A percentile compares a stretch with the other conserved stretches of the same genome.
Conservation (phyloP, 2,888 invertebrate genomes). For the Tenthredo scrophulariae region DNA sequence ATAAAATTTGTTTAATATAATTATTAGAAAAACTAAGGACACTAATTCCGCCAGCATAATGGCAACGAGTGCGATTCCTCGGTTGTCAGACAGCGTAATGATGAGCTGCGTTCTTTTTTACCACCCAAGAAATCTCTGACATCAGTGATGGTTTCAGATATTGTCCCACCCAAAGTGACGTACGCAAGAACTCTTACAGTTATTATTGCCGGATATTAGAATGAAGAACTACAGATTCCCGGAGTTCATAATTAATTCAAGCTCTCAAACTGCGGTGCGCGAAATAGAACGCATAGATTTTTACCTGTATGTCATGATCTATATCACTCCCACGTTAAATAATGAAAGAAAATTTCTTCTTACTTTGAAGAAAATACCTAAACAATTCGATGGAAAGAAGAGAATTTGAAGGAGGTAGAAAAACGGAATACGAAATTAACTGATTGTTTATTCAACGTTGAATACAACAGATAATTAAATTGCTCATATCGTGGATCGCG, state of each 20-base stretch:
- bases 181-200: too few relatives aligned
- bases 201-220: too few relatives aligned
- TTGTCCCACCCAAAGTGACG: neutral
- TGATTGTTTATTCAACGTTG: neutral
- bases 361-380: neutral
- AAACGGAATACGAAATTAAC: neutral
- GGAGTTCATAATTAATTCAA: too few relatives aligned
- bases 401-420: neutral
- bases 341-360: neutral
- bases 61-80: neutral
- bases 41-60: neutral
- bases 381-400: neutral
- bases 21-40: slow-evolving; percentile 32
- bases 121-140: neutral
- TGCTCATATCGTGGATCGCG: neutral
- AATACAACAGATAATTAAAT: neutral
- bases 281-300: too few relatives aligned
- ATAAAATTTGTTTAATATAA: slow-evolving; percentile 61
- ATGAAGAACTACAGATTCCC: too few relatives aligned
- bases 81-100: neutral
- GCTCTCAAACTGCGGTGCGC: too few relatives aligned
- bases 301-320: too few relatives aligned
- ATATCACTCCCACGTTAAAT: neutral
- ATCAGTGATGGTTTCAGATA: neutral
- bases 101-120: neutral